Percentiles rank a stretch among this genome's conserved stretches.
Evolutionary conservation across 2,797 vertebrate species (phyloP).

Genomic region (Acrossocheilus wenchowensis): DNA sequence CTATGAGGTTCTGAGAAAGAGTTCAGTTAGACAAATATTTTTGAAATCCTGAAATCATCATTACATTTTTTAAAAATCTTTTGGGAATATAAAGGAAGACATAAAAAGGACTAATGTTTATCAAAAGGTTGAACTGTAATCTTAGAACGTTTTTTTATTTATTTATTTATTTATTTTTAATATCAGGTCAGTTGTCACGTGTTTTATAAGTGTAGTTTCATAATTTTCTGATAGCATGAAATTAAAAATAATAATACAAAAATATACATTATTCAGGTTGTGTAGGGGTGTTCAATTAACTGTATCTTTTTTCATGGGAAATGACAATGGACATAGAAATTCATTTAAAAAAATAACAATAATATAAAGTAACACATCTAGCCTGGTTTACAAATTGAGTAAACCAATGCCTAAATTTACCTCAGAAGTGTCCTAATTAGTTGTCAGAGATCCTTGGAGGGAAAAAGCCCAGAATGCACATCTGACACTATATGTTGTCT

Average conservation of each 20-base stretch:
- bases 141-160: background rate
- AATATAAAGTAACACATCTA: background rate
- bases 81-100: background rate
- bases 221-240: background rate
- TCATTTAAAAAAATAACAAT: too few species aligned
- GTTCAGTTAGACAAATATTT: background rate
- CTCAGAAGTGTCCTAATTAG: conserved; percentile 14
- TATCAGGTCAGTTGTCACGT: background rate
- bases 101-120: background rate
- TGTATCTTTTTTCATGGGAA: background rate
- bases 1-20: background rate
- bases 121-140: background rate
- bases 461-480: background rate
- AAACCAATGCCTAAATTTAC: background rate
- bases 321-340: background rate
- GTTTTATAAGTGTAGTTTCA: background rate
- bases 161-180: background rate
- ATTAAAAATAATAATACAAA: background rate
- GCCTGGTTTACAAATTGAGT: background rate
- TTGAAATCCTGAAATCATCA: background rate
- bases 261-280: background rate
- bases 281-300: background rate
- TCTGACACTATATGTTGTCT: conserved; percentile 7
- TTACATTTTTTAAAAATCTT: background rate
- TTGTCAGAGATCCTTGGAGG: background rate